Base-by-base conservation (phyloP, 2,888 invertebrate species). In the Smittia sp. region DNA sequence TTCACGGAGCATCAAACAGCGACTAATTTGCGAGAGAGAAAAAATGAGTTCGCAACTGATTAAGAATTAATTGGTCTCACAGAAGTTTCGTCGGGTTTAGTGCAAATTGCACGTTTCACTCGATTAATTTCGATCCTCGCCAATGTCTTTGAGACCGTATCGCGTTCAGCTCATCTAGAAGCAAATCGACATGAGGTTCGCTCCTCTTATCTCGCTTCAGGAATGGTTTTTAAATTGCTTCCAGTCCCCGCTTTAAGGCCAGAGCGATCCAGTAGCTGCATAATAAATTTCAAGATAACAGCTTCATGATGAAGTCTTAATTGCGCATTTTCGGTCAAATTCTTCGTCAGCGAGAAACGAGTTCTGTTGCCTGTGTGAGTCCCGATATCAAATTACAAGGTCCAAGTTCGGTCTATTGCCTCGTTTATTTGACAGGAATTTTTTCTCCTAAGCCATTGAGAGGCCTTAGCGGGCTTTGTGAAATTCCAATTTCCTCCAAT, bases 201-300 rank as follows among this genome's bases (percentile, higher is more conserved):
- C n/a, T n/a, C n/a, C 9, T 32, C 32, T 32, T 32, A 32, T 32
- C 32, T 32, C 32, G 32, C 32, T 9, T 9, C 32, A 32, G 32
- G 32, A 32, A 32, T 32, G 9, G 32, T 32, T 32, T 32, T 32
- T 32, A 32, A 32, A 32, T 32, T 32, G 32, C 32, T 32, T 32
- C 32, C 32, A 32, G 32, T 32, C 9, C 9, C 32, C 32, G 9
- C n/a, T 15, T 46, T n/a, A 46, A 46, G 46, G 46, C 15, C 15
- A 46, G 2, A 46, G 13, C 15, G 41, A 39, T 27, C n/a, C 67
- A 67, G 67, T 67, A 67, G 41, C 67, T 67, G 46, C 46, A 67
- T 41, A 39, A 67, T 67, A 67, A 67, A 67, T 41, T 39, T 11
- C 25, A 13, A 41, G 67, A 67, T 67, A 67, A 67, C 22, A 24